Percentiles rank a stretch among this genome's conserved stretches.
Conservation (phyloP, 2,113 vertebrate species). For the Numida meleagris region DNA sequence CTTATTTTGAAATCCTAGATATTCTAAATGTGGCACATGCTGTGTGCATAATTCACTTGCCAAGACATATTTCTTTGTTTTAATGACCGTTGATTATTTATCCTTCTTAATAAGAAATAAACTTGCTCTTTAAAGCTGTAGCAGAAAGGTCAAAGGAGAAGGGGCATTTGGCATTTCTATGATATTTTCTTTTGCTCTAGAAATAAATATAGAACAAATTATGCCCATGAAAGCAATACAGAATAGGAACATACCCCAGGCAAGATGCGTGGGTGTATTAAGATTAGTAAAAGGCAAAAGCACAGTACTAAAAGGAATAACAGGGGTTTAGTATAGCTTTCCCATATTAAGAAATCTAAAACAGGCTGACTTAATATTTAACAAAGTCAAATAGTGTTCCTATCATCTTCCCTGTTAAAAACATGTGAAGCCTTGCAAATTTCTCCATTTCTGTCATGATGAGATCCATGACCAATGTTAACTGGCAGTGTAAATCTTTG, state of each 20-base stretch:
- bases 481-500: not conserved
- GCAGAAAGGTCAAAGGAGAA: not conserved
- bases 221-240: not conserved
- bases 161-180: not conserved
- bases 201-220: not conserved
- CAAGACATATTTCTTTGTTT: not conserved
- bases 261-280: not conserved
- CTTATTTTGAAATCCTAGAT: not conserved
- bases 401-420: not conserved
- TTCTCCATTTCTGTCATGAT: not conserved
- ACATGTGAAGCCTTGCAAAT: accelerated
- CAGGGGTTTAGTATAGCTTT: not conserved
- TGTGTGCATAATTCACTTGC: not conserved
- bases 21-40: not conserved
- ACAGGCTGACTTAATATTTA: not conserved
- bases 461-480: not conserved
- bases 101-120: not conserved
- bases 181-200: not conserved
- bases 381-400: not conserved
- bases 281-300: not conserved
- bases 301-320: not conserved
- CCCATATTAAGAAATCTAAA: not conserved
- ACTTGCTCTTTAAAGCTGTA: not conserved
- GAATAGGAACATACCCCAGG: not conserved
- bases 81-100: not conserved